phyloP scores from a whole-genome alignment of 1,140 invertebrate genomes.

The Hestina assimilis region DNA sequence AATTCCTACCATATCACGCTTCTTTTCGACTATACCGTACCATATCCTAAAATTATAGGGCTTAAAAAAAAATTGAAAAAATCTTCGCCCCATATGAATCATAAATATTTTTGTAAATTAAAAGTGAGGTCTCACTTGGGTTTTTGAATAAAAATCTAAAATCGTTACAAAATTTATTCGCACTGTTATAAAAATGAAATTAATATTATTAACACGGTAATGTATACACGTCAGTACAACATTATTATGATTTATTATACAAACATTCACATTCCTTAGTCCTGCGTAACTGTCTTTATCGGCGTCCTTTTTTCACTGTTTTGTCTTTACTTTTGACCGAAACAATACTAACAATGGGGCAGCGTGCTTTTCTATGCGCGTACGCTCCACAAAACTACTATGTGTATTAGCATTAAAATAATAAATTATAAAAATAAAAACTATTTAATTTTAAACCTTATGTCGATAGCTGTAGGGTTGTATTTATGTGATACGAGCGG shows the following conservation, averaged over 20 bases:
- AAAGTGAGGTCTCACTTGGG: no score
- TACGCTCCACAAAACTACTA: constrained; percentile 68
- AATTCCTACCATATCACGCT: no score
- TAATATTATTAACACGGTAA: no score
- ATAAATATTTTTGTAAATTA: no score
- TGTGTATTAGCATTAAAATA: constrained; percentile 41
- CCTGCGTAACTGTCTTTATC: constrained; percentile 52
- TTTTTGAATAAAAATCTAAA: no score
- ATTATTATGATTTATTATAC: constrained; percentile 36
- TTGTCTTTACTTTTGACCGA: constrained; percentile 52
- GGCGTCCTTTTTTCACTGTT: constrained; percentile 42
- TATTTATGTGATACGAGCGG: neutral
- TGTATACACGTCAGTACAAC: neutral
- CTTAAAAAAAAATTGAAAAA: no score
- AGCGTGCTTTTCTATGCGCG: constrained; percentile 64
- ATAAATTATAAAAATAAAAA: constrained; percentile 17
- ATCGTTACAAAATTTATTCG: no score
- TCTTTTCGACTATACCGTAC: no score
- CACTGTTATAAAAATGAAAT: no score
- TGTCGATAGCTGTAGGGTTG: constrained; percentile 14
- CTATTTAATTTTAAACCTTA: constrained; percentile 37
- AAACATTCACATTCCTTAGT: constrained; percentile 50
- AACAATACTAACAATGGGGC: constrained; percentile 62
- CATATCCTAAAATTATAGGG: no score
- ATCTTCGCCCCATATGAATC: no score